A percentile compares a stretch with the other conserved stretches of the same genome.
Evolutionary conservation across 2,113 vertebrate species (phyloP).

Genomic region (Hydrolagus affinis): DNA sequence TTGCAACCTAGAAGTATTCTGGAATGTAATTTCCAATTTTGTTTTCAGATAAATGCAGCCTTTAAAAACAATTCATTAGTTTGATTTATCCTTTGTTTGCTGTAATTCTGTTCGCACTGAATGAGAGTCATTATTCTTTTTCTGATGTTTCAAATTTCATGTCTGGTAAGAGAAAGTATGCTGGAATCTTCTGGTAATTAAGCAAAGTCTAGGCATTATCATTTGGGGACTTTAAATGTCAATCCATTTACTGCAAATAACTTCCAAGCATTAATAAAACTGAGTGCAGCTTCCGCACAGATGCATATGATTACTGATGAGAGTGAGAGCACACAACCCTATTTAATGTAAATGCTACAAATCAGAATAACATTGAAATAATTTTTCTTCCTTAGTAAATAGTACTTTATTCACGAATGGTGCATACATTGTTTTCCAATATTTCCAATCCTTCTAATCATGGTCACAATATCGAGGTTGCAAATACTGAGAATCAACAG

Average conservation of each 20-base stretch:
- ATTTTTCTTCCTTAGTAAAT: not conserved
- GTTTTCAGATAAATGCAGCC: not conserved
- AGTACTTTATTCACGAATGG: not conserved
- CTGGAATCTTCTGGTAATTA: not conserved
- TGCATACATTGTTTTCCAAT: no score
- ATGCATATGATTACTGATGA: constrained; percentile 16
- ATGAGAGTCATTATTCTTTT: not conserved
- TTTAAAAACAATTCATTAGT: constrained; percentile 1
- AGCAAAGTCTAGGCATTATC: not conserved
- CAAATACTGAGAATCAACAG: no score
- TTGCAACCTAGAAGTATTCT: not conserved
- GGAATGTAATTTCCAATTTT: not conserved
- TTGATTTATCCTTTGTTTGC: not conserved
- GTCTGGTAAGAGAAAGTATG: not conserved
- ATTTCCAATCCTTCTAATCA: no score
- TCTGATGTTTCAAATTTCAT: not conserved
- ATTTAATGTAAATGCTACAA: constrained; percentile 4
- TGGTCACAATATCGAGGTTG: no score
- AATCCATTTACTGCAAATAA: constrained; percentile 25
- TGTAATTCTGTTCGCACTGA: not conserved
- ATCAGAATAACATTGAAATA: not conserved
- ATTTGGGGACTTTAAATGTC: constrained; percentile 19
- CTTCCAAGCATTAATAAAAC: constrained; percentile 7
- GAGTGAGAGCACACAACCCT: not conserved
- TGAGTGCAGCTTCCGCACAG: not conserved